A percentile compares a stretch with the other conserved stretches of the same genome.
Evolutionary conservation across 2,797 vertebrate species (phyloP).

Genomic region (Merluccius polli): DNA sequence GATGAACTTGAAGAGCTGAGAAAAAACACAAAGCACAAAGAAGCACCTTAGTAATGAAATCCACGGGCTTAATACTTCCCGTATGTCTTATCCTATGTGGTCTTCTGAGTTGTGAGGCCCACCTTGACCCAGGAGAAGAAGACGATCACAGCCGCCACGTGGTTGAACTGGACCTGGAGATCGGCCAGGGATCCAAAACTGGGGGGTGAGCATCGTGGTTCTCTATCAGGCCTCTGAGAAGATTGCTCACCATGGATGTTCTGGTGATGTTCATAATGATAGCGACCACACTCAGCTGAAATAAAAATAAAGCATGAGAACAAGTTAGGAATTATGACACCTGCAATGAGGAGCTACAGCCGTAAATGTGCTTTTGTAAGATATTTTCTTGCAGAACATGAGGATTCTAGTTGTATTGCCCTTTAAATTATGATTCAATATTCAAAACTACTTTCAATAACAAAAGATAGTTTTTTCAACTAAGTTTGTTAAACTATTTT

Average conservation of each 20-base stretch:
- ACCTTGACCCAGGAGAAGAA: constrained; percentile 99
- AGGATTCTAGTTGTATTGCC: not conserved
- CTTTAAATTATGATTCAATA: not conserved
- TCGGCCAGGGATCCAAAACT: constrained; percentile 85
- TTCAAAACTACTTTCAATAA: not conserved
- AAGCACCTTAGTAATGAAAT: not conserved
- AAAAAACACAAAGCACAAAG: not conserved
- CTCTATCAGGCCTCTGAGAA: constrained; percentile 81
- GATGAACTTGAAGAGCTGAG: constrained; percentile 95
- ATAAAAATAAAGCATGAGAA: constrained; percentile 16
- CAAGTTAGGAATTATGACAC: not conserved
- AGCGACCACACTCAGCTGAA: constrained; percentile 83
- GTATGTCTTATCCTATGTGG: not conserved
- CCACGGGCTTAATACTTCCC: not conserved
- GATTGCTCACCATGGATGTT: constrained; percentile 75
- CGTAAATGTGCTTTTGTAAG: not conserved
- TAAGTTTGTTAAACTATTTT: not conserved
- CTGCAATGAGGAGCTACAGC: too few relatives aligned
- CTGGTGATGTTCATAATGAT: constrained; percentile 86
- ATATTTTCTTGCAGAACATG: not conserved
- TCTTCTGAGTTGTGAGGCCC: constrained; percentile 21
- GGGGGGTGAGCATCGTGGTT: constrained; percentile 82
- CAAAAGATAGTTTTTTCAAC: not conserved
- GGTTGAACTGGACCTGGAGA: constrained; percentile 93
- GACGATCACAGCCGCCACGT: constrained; percentile 84